Percentiles rank a stretch among this genome's conserved stretches.
Evolutionary conservation across 2,113 vertebrate species (phyloP).

Genomic region (Mirounga angustirostris): DNA sequence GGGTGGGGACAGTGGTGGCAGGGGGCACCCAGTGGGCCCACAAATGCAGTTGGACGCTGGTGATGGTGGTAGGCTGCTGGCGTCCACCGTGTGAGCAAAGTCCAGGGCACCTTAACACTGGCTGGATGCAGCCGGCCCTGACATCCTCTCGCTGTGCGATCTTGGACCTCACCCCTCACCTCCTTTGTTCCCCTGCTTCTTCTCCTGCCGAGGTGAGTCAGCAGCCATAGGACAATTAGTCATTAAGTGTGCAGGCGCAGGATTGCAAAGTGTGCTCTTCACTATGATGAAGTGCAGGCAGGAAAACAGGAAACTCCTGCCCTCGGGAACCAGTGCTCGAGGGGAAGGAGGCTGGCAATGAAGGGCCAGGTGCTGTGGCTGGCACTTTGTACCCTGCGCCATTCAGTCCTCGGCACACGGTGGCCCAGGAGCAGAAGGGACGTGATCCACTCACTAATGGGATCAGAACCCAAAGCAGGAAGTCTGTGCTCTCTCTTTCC

Average conservation of each 20-base stretch:
- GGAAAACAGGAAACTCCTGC: not conserved
- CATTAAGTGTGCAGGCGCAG: not conserved
- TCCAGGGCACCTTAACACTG: not conserved
- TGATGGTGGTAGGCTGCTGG: not conserved
- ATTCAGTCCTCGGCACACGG: fast-evolving
- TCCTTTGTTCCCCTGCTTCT: not conserved
- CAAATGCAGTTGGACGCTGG: not conserved
- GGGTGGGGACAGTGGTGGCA: not conserved
- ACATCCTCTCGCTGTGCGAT: no score
- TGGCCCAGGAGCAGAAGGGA: not conserved
- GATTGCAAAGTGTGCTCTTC: not conserved
- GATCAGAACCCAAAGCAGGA: not conserved
- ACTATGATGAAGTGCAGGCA: not conserved
- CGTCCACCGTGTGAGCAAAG: fast-evolving
- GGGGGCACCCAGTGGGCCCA: not conserved
- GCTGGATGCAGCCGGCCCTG: not conserved
- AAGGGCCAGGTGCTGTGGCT: not conserved
- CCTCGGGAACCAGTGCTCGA: not conserved
- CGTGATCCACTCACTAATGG: fast-evolving
- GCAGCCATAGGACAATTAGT: not conserved
- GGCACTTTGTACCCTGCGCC: not conserved
- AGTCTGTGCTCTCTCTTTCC: not conserved
- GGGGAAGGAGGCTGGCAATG: not conserved
- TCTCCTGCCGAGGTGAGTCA: not conserved
- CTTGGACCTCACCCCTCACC: no score